Percentiles rank a stretch among this genome's conserved stretches.
Evolutionary conservation across 2,797 vertebrate genomes (phyloP).

Genomic region (Microchirus variegatus): DNA sequence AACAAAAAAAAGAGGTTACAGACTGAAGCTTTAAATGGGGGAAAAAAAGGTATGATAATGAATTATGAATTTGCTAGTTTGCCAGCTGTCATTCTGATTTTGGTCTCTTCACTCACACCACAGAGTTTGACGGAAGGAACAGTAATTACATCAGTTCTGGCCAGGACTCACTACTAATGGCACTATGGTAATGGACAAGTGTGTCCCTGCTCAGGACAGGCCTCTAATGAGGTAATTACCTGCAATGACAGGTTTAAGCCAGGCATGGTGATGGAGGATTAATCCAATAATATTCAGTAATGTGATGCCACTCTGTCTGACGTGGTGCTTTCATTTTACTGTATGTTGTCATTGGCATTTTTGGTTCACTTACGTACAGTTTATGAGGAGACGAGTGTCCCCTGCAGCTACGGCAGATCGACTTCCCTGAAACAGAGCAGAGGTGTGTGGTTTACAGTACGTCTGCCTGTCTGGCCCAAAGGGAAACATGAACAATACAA

Average conservation of each 20-base stretch:
- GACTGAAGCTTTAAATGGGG: too few relatives aligned
- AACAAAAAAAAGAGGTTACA: too few relatives aligned
- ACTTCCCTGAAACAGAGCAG: not conserved
- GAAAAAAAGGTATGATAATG: too few relatives aligned
- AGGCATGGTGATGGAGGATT: constrained; percentile 6
- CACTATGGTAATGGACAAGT: constrained; percentile 18
- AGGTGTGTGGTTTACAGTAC: not conserved
- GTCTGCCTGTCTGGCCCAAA: constrained; percentile 2
- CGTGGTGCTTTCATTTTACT: too few relatives aligned
- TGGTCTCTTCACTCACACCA: not conserved
- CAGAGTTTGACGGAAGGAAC: too few relatives aligned
- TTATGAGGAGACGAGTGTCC: not conserved
- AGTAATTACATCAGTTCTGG: constrained; percentile 8
- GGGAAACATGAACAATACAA: constrained; percentile 7
- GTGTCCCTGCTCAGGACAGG: constrained; percentile 28
- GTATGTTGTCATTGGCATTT: not conserved
- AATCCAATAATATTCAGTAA: not conserved
- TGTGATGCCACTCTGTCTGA: too few relatives aligned
- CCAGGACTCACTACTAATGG: not conserved
- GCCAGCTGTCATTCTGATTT: constrained; percentile 8
- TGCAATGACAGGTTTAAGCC: constrained; percentile 9
- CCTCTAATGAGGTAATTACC: constrained; percentile 40
- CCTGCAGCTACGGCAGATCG: not conserved
- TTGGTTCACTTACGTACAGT: not conserved
- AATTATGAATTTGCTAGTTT: not conserved